A percentile compares a stretch with the other conserved stretches of the same genome.
phyloP scores from a whole-genome alignment of 2,888 invertebrate species.

The Limnephilus marmoratus region DNA sequence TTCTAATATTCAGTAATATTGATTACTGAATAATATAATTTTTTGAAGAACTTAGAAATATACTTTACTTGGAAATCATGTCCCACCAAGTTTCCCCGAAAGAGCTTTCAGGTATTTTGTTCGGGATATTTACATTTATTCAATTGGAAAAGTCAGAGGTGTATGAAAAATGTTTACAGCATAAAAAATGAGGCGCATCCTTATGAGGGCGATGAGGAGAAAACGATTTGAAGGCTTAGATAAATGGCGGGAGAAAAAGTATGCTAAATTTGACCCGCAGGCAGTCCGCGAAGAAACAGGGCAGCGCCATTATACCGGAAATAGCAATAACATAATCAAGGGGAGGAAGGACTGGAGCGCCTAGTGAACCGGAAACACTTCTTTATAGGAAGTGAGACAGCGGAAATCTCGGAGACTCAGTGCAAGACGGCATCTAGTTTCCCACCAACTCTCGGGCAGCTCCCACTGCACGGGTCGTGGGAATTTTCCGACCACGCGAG shows the following conservation, averaged over 20 bases:
- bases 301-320: slow-evolving; percentile 47
- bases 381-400: slow-evolving; percentile 49
- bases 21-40: not conserved
- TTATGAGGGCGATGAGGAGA: not conserved
- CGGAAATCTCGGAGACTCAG: not conserved
- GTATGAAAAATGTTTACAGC: not conserved
- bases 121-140: not conserved
- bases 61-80: not conserved
- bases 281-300: not conserved
- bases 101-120: not conserved
- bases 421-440: not conserved
- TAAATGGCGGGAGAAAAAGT: not conserved
- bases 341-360: slow-evolving; percentile 35
- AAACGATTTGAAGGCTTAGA: not conserved
- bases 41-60: not conserved
- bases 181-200: not conserved
- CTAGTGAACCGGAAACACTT: slow-evolving; percentile 45
- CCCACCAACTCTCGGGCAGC: not conserved
- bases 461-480: not conserved
- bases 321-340: slow-evolving; percentile 61
- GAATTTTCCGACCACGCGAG: not conserved
- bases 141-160: not conserved
- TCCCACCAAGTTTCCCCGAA: not conserved
- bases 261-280: not conserved
- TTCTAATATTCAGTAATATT: not conserved